phyloP scores from a whole-genome alignment of 2,888 invertebrate species.

The Taphrorychus bicolor region DNA sequence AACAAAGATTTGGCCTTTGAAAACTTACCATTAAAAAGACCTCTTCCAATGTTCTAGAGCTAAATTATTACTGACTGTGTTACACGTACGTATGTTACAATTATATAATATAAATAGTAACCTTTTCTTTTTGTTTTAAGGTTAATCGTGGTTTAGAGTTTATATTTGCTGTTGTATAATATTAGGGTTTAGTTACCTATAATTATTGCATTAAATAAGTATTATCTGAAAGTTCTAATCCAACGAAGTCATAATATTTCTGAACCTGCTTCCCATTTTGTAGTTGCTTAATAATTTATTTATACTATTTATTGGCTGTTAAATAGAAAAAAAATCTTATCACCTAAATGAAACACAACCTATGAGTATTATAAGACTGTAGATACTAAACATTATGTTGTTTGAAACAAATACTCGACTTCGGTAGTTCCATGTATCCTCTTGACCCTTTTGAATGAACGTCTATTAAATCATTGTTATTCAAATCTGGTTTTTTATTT shows the following conservation, averaged over 20 bases:
- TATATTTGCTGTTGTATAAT: not conserved
- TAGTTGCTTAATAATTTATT: no score
- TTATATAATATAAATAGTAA: no score
- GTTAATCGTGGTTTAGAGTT: no score
- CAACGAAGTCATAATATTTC: not conserved
- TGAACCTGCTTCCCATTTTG: not conserved
- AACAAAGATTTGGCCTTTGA: no score
- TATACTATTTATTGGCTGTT: no score
- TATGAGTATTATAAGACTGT: not conserved
- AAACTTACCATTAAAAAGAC: not conserved
- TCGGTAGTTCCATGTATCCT: conserved; percentile 28
- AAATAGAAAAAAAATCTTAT: no score
- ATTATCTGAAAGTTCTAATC: not conserved
- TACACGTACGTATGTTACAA: no score
- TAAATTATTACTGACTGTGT: no score
- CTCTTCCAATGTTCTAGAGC: not conserved
- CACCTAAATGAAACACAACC: no score
- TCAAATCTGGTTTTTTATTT: conserved; percentile 14
- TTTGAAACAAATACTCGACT: not conserved
- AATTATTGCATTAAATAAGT: no score
- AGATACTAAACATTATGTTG: conserved; percentile 8
- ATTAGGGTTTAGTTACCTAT: no score
- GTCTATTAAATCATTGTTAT: conserved; percentile 40
- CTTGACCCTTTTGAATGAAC: conserved; percentile 33
- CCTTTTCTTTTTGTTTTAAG: no score